Conservation (phyloP, 2,888 invertebrate genomes). For the Scrobipalpa costella region DNA sequence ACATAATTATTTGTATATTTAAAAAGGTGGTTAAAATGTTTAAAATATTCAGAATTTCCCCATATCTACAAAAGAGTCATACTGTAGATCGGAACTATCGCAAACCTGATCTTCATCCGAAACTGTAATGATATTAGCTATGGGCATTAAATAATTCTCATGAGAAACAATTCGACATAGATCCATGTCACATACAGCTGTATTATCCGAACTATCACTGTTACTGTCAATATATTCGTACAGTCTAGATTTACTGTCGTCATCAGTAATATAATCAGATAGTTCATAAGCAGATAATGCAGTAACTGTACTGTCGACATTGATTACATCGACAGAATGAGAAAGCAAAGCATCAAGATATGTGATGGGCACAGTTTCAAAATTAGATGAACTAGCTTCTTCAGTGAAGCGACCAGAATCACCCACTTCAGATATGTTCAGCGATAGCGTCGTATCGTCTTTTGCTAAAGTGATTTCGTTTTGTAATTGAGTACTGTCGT, state of each 20-base stretch:
- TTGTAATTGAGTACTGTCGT: slow-evolving; percentile 47
- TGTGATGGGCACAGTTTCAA: slow-evolving; percentile 51
- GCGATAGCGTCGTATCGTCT: slow-evolving; percentile 57
- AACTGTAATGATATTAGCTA: slow-evolving; percentile 38
- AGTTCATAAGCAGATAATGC: slow-evolving; percentile 39
- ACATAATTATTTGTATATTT: slow-evolving; percentile 32
- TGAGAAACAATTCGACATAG: slow-evolving; percentile 35
- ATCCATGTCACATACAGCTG: slow-evolving; percentile 63
- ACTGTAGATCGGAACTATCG: slow-evolving; percentile 71
- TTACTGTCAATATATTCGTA: slow-evolving; percentile 69
- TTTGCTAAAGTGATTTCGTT: slow-evolving; percentile 50
- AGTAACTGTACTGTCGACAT: slow-evolving; percentile 52
- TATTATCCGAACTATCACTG: slow-evolving; percentile 66
- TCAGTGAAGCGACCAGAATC: slow-evolving; percentile 73
- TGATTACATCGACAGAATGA: slow-evolving; percentile 60
- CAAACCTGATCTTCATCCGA: slow-evolving; percentile 55
- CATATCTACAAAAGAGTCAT: slow-evolving; percentile 79
- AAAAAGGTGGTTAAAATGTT: slow-evolving; percentile 33
- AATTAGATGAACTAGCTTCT: slow-evolving; percentile 65
- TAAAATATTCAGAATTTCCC: slow-evolving; percentile 67
- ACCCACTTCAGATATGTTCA: slow-evolving; percentile 63
- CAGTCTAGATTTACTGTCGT: slow-evolving; percentile 39
- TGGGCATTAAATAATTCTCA: slow-evolving; percentile 40
- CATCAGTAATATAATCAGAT: slow-evolving; percentile 38
- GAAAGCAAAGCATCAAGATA: slow-evolving; percentile 72